Conservation (phyloP, 1,140 invertebrate species). For the Tribolium madens region DNA sequence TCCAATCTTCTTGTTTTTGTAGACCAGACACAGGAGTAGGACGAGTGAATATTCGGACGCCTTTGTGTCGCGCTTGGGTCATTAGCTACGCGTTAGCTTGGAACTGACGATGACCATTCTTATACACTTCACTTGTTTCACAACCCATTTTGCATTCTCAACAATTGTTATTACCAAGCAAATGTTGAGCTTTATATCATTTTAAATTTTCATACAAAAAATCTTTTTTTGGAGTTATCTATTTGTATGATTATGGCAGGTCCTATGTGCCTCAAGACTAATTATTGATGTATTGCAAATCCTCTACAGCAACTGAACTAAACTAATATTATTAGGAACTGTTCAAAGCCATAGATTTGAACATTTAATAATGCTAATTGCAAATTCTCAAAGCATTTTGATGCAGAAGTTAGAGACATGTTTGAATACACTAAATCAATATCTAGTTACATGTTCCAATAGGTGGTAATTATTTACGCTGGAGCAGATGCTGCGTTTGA, state of each 20-base stretch:
- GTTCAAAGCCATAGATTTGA: constrained; percentile 27
- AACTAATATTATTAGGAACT: constrained; percentile 32
- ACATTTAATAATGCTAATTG: constrained; percentile 49
- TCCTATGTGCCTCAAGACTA: neutral
- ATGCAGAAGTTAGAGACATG: constrained; percentile 49
- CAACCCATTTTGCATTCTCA: constrained; percentile 51
- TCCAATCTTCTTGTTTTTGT: constrained; percentile 7
- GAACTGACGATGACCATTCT: constrained; percentile 62
- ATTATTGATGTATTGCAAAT: constrained; percentile 6
- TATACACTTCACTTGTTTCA: constrained; percentile 58
- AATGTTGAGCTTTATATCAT: neutral
- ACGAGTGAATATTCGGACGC: constrained; percentile 51
- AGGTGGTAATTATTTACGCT: constrained; percentile 54
- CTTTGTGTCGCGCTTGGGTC: constrained; percentile 60
- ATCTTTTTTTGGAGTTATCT: neutral
- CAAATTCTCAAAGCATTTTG: constrained; percentile 48
- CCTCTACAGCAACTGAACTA: constrained; percentile 24
- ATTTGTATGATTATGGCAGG: neutral
- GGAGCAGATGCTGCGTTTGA: constrained; percentile 51
- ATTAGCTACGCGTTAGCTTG: constrained; percentile 60
- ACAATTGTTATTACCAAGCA: constrained; percentile 7
- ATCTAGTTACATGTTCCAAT: constrained; percentile 54
- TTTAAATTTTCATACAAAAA: neutral
- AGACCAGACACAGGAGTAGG: neutral
- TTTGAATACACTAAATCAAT: constrained; percentile 52